phyloP scores from a whole-genome alignment of 2,888 invertebrate species.

The Phania funesta region DNA sequence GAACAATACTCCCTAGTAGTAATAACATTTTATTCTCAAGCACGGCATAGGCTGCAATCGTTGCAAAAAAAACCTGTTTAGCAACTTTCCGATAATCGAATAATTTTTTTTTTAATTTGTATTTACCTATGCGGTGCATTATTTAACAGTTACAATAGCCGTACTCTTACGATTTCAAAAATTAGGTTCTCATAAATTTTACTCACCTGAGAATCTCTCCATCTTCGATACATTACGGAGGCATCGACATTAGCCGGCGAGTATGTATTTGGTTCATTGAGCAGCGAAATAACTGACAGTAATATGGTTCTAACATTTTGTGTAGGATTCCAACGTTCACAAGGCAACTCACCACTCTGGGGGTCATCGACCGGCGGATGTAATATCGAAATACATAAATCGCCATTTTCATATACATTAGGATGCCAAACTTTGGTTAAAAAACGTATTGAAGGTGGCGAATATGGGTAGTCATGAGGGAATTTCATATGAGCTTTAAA shows the following conservation, averaged over 20 bases:
- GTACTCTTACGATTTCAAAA: no score
- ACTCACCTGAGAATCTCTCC: conserved; percentile 93
- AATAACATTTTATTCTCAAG: no score
- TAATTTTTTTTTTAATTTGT: no score
- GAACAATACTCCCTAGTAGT: no score
- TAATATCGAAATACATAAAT: conserved; percentile 99
- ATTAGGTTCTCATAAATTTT: neutral
- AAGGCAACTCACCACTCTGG: conserved; percentile 98
- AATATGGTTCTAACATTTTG: conserved; percentile 99
- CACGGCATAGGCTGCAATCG: no score
- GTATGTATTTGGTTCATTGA: conserved; percentile 99
- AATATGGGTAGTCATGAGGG: conserved; percentile 99
- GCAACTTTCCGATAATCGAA: no score
- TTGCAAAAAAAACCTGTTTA: no score
- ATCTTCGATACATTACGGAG: conserved; percentile 99
- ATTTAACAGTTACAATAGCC: no score
- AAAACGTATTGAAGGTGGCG: conserved; percentile 98
- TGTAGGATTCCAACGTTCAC: conserved; percentile 99
- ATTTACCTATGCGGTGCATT: no score
- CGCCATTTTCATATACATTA: conserved; percentile 99
- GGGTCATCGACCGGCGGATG: conserved; percentile 99
- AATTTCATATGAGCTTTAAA: conserved; percentile 99
- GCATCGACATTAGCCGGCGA: conserved; percentile 99
- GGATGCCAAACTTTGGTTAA: conserved; percentile 99
- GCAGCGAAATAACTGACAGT: conserved; percentile 97